Base-by-base conservation (phyloP, 1,140 invertebrate genomes). In the Zaprionus ghesquierei region DNA sequence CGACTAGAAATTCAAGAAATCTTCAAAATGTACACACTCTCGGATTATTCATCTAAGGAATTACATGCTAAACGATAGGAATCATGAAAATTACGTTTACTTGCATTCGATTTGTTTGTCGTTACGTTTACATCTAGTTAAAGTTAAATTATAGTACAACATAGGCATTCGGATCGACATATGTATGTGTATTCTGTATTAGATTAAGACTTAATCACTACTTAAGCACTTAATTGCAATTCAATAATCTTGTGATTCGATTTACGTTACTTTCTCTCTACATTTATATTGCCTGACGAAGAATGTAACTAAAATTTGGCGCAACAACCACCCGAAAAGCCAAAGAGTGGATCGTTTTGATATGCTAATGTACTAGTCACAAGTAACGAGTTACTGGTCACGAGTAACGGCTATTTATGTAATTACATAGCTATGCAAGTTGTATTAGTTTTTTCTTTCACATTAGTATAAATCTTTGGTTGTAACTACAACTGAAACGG, bases 1-100 rank as follows among this genome's bases (percentile, higher is more conserved):
- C 82, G 82, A 86, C 82, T 86, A 86, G 82, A 86, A 86, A 79
- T 87, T 86, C 62, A 71, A 87, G 86, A 86, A 87, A 87, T 82
- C 75, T 69, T 87, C 71, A 87, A n/a, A 78, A 86, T 70, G 64
- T 87, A 78, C 77, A 81, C 82, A 60, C 61, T 86, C 60, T 75
- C 55, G 71, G 82, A 82, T 72, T 82, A 69, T 70, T 76, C 33
- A 62, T 58, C 73, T 76, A 72, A 70, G 29, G 44, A 68, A 35
- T 85, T 85, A 87, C 75, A 64, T 58, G 75, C 82, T 86, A 86
- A 73, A 81, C 75, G 75, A 86, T 86, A 86, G 82, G 82, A 86
- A 86, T 86, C 82, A 86, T 87, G 82, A 86, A 82, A 86, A 86
- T 85, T 87, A 87, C 79, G 41, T 85, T 81, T 74, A 72, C 69